Conservation (phyloP, 2,888 invertebrate genomes). For the Amaurobius ferox region DNA sequence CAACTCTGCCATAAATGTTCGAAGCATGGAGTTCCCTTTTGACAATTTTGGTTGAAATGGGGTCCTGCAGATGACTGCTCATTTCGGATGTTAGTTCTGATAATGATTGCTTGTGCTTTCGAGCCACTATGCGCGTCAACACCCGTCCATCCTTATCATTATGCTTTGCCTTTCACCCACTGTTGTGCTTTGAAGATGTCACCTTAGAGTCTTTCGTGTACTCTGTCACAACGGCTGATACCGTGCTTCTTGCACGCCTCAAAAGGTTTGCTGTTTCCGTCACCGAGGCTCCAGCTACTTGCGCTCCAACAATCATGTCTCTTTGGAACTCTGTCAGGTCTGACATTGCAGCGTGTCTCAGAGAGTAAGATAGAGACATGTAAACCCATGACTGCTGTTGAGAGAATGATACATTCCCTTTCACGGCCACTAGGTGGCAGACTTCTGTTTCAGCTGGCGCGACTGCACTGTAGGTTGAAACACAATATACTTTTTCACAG, state of each 20-base stretch:
- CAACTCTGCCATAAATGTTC: slow-evolving; percentile 16
- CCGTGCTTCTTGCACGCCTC: slow-evolving; percentile 10
- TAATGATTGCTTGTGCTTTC: slow-evolving; percentile 27
- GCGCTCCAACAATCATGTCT: slow-evolving; percentile 12
- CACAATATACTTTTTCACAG: slow-evolving; percentile 7
- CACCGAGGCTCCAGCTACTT: slow-evolving; percentile 5
- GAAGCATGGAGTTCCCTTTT: slow-evolving; percentile 10
- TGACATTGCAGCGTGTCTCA: not conserved
- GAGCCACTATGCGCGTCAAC: slow-evolving; percentile 17
- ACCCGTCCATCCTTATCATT: slow-evolving; percentile 6
- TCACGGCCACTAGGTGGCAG: slow-evolving; percentile 17
- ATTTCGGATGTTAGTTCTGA: slow-evolving; percentile 32
- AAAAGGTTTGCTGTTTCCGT: slow-evolving; percentile 7
- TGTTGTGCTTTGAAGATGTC: slow-evolving; percentile 14
- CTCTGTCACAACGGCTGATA: slow-evolving; percentile 17
- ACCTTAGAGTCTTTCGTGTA: slow-evolving; percentile 15
- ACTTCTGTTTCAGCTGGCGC: slow-evolving; percentile 26
- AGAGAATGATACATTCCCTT: slow-evolving; percentile 30
- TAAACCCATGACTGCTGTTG: slow-evolving; percentile 12
- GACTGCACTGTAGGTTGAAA: slow-evolving; percentile 22
- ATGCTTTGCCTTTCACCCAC: slow-evolving; percentile 13
- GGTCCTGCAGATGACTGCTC: slow-evolving; percentile 32
- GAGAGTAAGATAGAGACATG: not conserved
- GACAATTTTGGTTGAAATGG: slow-evolving; percentile 18
- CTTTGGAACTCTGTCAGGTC: slow-evolving; percentile 27